Evolutionary conservation across 2,797 vertebrate genomes (phyloP), one percentile per base, ranked within the genome.

Genomic region (Austrolebias charrua): DNA sequence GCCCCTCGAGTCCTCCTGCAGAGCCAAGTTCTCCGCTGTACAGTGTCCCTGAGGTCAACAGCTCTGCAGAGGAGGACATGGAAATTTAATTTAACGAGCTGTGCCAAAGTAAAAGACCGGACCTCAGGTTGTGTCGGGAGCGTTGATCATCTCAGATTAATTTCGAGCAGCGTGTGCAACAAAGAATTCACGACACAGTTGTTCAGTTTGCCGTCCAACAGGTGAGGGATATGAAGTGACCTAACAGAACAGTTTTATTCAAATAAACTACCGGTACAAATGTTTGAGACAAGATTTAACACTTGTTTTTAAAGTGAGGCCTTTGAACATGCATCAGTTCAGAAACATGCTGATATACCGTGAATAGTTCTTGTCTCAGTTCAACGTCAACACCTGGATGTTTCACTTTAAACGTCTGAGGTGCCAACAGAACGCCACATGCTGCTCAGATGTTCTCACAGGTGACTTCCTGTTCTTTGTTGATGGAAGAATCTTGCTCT

Each of bases 41-140:
- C 71, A 80, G 76, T 73, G 84, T 84, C 62, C 78, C 86, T 31
- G 82, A 50, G 9, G 43, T 72, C 20, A 80, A 84, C 60, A 82
- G 55, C 69, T 82, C 84, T 6, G 83, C 80, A 1, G 93, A 93
- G 73, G 93, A 94, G 81, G 93, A 93, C 74, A 94, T 94, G 93
- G 93, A 94, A 74, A 89, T 94, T 80, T 93, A 80, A 87, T 1
- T 42, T 28, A 28, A 60, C 42, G 69, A 72, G 58, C 11, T 52
- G 61, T 7, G 48, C 51, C 64, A 76, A 82, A 77, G 66, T 44
- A 35, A 67, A 66, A 60, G 67, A 73, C 66, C 69, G 60, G 55
- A 84, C 40, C 50, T 59, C 19, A 73, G 40, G 19, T 52, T 45
- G 44, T 65, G 43, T 24, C 24, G 53, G 45, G 18, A 5, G 42